phyloP scores from a whole-genome alignment of 2,113 vertebrate genomes.

The Gallinago undulata region DNA sequence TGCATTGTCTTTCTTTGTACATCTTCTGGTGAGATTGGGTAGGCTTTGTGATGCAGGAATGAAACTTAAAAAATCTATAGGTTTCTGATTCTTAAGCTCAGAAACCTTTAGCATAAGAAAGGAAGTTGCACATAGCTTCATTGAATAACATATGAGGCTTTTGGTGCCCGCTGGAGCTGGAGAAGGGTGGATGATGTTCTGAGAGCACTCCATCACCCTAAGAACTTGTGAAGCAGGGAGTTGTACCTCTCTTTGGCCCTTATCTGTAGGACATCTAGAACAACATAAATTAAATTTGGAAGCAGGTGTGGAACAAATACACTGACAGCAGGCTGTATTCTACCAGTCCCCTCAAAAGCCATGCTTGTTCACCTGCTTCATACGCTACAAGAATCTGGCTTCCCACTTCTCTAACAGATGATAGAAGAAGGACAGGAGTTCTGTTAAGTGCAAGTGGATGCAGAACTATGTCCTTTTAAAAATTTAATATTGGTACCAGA shows the following conservation, averaged over 20 bases:
- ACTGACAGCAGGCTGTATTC: not conserved
- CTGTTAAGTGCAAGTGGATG: not conserved
- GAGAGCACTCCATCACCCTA: not conserved
- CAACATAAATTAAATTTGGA: not conserved
- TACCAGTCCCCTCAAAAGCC: not conserved
- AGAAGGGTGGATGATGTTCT: not conserved
- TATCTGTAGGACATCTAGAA: not conserved
- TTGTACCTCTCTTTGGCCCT: not conserved
- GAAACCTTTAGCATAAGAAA: not conserved
- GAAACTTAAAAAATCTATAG: not conserved
- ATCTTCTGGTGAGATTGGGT: not conserved
- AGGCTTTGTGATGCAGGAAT: not conserved
- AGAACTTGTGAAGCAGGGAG: not conserved
- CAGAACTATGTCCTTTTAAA: not conserved
- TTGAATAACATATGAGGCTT: not conserved
- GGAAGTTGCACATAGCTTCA: not conserved
- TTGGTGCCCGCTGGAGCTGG: not conserved
- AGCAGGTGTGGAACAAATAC: not conserved
- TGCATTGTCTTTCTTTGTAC: not conserved
- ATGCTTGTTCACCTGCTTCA: not conserved
- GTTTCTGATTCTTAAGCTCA: not conserved
- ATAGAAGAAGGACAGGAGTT: not conserved
- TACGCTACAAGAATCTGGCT: not conserved
- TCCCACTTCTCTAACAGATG: not conserved
- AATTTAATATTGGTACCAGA: not conserved